A percentile compares a stretch with the other conserved stretches of the same genome.
phyloP scores from a whole-genome alignment of 2,888 invertebrate genomes.

The Hydriomena furcata region DNA sequence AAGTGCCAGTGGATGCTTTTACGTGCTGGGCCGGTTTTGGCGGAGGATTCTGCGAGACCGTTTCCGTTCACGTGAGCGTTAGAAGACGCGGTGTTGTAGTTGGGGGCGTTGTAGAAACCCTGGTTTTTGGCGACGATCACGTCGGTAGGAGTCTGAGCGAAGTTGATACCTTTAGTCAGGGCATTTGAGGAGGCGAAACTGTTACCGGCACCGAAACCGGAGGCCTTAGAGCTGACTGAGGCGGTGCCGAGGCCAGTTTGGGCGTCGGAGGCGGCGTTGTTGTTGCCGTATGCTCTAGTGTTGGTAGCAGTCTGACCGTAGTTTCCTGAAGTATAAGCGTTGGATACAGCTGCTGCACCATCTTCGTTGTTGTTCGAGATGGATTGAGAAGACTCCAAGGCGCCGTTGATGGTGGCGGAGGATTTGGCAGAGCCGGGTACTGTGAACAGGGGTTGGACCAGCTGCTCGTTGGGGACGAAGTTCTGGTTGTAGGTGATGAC shows the following conservation, averaged over 20 bases:
- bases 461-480: slow-evolving; percentile 42
- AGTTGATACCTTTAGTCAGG: slow-evolving; percentile 40
- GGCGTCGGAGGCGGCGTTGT: slow-evolving; percentile 61
- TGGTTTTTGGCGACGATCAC: slow-evolving; percentile 53
- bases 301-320: slow-evolving; percentile 59
- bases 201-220: slow-evolving; percentile 49
- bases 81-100: slow-evolving; percentile 52
- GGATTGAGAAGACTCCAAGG: slow-evolving; percentile 53
- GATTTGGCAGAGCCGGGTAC: slow-evolving; percentile 55
- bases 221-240: slow-evolving; percentile 11
- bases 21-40: slow-evolving; percentile 43
- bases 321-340: slow-evolving; percentile 54
- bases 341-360: slow-evolving; percentile 56
- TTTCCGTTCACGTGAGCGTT: slow-evolving; percentile 55
- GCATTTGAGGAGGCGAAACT: slow-evolving; percentile 56
- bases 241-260: slow-evolving; percentile 48
- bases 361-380: slow-evolving; percentile 53
- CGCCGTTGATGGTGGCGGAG: slow-evolving; percentile 52
- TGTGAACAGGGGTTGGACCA: slow-evolving; percentile 43
- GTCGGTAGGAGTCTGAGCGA: slow-evolving; percentile 26
- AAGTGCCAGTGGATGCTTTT: slow-evolving; percentile 67
- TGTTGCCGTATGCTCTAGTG: slow-evolving; percentile 49
- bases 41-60: slow-evolving; percentile 51
- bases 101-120: slow-evolving; percentile 45
- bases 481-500: slow-evolving; percentile 68